Conservation (phyloP, 2,888 invertebrate species). For the Spilarctia lutea region DNA sequence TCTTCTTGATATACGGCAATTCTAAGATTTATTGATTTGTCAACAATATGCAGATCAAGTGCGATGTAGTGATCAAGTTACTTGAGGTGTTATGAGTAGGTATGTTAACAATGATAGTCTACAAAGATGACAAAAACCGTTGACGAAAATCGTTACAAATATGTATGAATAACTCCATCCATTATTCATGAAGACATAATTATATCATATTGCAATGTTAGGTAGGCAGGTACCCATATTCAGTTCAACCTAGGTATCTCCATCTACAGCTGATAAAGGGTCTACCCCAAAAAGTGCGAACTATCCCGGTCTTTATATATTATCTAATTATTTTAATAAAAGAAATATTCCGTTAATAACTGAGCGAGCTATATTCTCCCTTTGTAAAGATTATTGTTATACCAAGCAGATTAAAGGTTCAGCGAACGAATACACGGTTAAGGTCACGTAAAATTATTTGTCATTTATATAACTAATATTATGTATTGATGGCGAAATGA, state of each 20-base stretch:
- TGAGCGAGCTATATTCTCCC: background rate
- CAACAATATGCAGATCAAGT: no score
- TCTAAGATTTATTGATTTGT: no score
- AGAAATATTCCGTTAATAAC: background rate
- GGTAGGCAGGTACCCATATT: background rate
- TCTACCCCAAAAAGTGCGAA: no score
- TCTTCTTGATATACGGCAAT: background rate
- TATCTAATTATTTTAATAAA: background rate
- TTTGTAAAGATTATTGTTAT: no score
- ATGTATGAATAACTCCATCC: background rate
- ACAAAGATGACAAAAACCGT: background rate
- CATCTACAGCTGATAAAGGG: no score
- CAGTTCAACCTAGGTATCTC: no score
- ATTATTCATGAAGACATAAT: background rate
- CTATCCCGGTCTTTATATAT: no score
- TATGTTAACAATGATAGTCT: background rate
- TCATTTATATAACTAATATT: slow-evolving; percentile 24
- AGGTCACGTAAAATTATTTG: slow-evolving; percentile 31
- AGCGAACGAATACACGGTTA: slow-evolving; percentile 16
- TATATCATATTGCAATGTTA: no score
- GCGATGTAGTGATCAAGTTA: no score
- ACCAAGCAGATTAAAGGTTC: background rate
- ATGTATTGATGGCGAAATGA: slow-evolving; percentile 55
- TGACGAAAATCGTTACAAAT: background rate
- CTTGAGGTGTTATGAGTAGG: background rate